Conservation (phyloP, 2,888 invertebrate genomes). For the Craniophora ligustri region DNA sequence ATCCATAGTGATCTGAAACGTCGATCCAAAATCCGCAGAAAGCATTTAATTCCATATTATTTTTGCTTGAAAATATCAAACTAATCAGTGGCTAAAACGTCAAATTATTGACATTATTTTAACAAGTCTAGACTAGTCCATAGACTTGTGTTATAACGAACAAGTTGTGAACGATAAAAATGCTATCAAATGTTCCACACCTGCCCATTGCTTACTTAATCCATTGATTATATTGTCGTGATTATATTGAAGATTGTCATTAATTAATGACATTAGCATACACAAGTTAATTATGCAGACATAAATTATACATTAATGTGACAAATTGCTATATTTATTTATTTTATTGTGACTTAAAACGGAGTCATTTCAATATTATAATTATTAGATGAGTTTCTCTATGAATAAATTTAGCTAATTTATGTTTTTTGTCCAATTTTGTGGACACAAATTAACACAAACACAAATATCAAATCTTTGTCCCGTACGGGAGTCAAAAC, state of each 20-base stretch:
- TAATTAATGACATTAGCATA: not conserved
- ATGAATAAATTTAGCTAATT: no score
- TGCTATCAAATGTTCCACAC: no score
- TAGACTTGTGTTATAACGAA: not conserved
- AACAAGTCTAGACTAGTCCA: slow-evolving; percentile 6
- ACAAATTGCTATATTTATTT: not conserved
- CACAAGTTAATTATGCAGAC: not conserved
- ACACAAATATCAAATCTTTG: no score
- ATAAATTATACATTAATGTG: slow-evolving; percentile 6
- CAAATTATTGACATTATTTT: not conserved
- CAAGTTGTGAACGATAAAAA: no score
- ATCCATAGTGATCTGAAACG: no score
- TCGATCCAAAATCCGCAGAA: no score
- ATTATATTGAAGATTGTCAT: not conserved
- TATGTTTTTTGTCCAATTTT: no score
- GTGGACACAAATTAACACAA: no score
- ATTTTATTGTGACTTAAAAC: not conserved
- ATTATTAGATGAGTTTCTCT: no score
- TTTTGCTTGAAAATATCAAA: not conserved
- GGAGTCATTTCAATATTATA: no score
- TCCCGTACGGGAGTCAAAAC: no score
- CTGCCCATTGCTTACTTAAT: not conserved
- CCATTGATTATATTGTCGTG: not conserved
- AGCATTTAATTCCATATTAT: no score
- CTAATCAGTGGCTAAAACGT: not conserved